These are phyloP conservation scores for Oikopleura dioica DNA, from an alignment of 23 tunicate genomes.

Conservation along the genomic window DNA sequence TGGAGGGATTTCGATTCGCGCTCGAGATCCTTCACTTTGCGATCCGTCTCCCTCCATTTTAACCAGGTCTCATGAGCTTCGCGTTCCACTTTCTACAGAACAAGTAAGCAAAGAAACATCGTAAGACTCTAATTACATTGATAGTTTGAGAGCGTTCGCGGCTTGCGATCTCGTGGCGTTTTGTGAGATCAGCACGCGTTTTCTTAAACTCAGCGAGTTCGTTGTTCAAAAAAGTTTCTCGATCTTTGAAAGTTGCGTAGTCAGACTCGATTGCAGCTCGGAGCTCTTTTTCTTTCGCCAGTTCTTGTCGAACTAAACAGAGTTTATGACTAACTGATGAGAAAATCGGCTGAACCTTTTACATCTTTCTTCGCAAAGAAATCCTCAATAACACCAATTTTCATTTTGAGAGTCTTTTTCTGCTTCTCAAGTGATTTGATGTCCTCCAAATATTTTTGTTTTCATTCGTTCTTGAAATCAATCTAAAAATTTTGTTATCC, in stretches of 20 bases:
- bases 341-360: no score
- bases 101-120: neutral
- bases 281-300: conserved; percentile 5
- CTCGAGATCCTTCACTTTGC: neutral
- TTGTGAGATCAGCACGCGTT: neutral
- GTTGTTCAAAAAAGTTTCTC: neutral
- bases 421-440: neutral
- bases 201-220: neutral
- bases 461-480: neutral
- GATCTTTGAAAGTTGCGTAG: neutral
- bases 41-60: neutral
- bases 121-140: neutral
- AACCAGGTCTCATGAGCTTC: neutral
- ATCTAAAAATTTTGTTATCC: neutral
- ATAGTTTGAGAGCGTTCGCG: neutral
- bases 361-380: neutral
- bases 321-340: no score
- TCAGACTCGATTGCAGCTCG: neutral
- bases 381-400: neutral
- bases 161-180: neutral
- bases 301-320: conserved; percentile 10
- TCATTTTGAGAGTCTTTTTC: neutral
- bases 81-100: conserved; percentile 11
- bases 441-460: neutral
- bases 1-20: neutral